phyloP scores from a whole-genome alignment of 2,113 vertebrate species.

The Eublepharis macularius region DNA sequence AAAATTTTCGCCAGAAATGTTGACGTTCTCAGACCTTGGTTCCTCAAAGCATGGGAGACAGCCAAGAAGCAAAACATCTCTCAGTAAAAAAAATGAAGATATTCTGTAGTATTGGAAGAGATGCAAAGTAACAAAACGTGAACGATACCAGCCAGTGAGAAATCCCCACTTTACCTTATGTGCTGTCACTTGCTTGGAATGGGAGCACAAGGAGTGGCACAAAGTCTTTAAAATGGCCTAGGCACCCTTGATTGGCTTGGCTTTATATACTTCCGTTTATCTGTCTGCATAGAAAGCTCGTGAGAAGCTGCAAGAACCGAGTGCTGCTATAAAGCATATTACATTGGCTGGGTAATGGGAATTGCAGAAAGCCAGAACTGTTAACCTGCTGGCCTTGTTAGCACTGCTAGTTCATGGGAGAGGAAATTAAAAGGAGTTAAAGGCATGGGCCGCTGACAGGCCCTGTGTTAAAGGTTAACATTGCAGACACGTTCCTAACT shows the following conservation, averaged over 20 bases:
- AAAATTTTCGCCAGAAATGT: too few relatives aligned
- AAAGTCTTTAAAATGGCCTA: background rate
- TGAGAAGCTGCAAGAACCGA: accelerated
- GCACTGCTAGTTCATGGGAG: background rate
- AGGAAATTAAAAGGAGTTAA: background rate
- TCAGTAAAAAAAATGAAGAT: too few relatives aligned
- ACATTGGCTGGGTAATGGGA: accelerated
- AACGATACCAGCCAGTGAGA: too few relatives aligned
- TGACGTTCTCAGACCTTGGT: too few relatives aligned
- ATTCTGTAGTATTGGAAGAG: too few relatives aligned
- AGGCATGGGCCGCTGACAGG: background rate
- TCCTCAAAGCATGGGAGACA: too few relatives aligned
- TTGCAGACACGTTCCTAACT: slow-evolving; percentile 67
- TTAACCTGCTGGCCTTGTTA: background rate
- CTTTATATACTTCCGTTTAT: slow-evolving; percentile 25
- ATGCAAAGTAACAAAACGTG: too few relatives aligned
- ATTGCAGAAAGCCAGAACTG: accelerated
- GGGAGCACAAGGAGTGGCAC: too few relatives aligned
- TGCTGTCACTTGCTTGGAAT: too few relatives aligned
- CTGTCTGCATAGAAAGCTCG: accelerated
- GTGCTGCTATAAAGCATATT: accelerated
- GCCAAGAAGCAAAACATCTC: too few relatives aligned
- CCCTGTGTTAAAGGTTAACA: slow-evolving; percentile 46
- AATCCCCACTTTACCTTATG: too few relatives aligned
- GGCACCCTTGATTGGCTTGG: background rate